Conservation (phyloP, 2,888 invertebrate genomes). For the Podabrus alpinus region DNA sequence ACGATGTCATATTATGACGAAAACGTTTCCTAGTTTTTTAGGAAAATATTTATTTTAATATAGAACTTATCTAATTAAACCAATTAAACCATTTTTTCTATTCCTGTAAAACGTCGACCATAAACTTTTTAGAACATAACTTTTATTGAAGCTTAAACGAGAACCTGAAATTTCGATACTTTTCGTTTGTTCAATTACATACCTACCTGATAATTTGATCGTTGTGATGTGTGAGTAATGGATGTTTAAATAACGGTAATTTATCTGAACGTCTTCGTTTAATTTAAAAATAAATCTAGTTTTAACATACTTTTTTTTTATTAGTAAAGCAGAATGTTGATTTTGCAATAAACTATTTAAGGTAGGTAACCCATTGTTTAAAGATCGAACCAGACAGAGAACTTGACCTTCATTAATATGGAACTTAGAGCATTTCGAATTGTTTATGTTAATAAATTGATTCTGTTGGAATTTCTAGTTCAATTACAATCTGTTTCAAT, state of each 20-base stretch:
- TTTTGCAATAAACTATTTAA: background rate
- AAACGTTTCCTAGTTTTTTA: background rate
- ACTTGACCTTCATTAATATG: conserved; percentile 8
- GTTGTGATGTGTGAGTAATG: background rate
- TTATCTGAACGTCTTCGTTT: background rate
- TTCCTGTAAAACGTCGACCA: too few species aligned
- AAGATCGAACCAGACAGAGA: background rate
- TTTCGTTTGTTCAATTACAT: background rate
- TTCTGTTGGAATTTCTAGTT: background rate
- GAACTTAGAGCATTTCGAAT: background rate
- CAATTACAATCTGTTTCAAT: background rate
- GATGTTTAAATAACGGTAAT: background rate
- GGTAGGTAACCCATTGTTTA: conserved; percentile 2
- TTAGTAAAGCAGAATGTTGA: background rate
- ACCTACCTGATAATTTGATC: background rate
- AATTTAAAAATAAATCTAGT: background rate
- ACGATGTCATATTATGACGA: background rate
- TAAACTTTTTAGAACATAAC: too few species aligned
- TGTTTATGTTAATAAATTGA: background rate
- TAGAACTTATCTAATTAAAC: too few species aligned
- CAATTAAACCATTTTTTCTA: too few species aligned
- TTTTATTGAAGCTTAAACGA: too few species aligned
- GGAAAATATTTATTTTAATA: too few species aligned
- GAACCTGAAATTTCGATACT: too few species aligned
- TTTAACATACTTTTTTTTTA: background rate